Percentiles rank a stretch among this genome's conserved stretches.
phyloP scores from a whole-genome alignment of 2,797 vertebrate species.

The Monodelphis domestica region DNA sequence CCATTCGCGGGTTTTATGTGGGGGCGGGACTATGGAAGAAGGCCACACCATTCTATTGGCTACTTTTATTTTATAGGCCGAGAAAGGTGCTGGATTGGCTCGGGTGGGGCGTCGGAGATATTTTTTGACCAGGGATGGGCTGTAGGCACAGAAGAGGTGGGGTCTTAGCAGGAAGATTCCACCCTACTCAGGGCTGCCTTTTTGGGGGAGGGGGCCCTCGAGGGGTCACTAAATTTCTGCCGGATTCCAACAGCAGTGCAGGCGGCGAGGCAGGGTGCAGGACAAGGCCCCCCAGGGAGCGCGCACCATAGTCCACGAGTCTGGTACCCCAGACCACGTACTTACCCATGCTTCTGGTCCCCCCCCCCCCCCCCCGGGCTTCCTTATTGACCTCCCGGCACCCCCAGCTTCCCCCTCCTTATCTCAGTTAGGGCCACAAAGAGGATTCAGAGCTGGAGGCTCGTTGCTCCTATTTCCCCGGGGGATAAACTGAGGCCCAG shows the following conservation, averaged over 20 bases:
- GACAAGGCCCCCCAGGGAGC: neutral
- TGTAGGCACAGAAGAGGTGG: too few species aligned
- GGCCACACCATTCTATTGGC: neutral
- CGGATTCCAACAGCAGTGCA: neutral
- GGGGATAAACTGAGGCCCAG: neutral
- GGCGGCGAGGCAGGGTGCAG: neutral
- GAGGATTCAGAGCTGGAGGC: neutral
- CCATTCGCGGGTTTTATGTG: neutral
- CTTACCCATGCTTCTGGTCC: neutral
- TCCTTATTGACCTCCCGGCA: too few species aligned
- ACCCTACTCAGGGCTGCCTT: neutral
- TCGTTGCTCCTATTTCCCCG: neutral
- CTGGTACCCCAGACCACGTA: neutral
- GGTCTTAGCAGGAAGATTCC: too few species aligned
- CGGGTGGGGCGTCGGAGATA: too few species aligned
- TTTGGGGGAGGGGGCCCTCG: too few species aligned
- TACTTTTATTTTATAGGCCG: neutral
- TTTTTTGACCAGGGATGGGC: neutral
- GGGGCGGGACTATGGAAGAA: neutral
- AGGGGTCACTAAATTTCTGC: too few species aligned
- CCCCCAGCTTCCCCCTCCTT: too few species aligned
- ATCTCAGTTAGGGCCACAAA: constrained; percentile 9
- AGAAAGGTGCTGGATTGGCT: too few species aligned
- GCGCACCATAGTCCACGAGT: neutral
- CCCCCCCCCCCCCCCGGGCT: too few species aligned